Evolutionary conservation across 2,888 invertebrate genomes (phyloP).

Genomic region (Drosophila heteroneura): DNA sequence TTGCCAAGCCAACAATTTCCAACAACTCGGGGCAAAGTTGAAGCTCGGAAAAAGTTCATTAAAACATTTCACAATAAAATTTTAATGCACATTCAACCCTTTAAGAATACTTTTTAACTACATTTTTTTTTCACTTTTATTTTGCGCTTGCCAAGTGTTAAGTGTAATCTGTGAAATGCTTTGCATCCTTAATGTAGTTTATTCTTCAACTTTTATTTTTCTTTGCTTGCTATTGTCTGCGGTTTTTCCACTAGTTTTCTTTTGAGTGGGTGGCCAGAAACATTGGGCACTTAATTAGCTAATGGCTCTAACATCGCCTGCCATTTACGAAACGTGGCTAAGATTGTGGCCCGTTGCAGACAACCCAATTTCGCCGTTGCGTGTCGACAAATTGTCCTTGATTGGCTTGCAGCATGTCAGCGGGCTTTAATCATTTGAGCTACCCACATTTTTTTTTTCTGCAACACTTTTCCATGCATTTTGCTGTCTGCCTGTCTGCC

Average conservation of each 20-base stretch:
- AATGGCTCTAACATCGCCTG: slow-evolving; percentile 53
- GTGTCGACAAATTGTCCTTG: slow-evolving; percentile 54
- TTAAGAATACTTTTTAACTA: slow-evolving; percentile 23
- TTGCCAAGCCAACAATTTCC: background rate
- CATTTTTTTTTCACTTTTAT: background rate
- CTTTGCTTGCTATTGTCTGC: slow-evolving; percentile 42
- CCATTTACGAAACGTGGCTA: slow-evolving; percentile 54
- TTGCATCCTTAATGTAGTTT: slow-evolving; percentile 21
- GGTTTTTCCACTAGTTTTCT: slow-evolving; percentile 16
- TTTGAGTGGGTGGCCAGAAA: slow-evolving; percentile 17
- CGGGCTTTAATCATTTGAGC: slow-evolving; percentile 35
- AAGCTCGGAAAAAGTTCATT: slow-evolving; percentile 10
- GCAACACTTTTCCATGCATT: slow-evolving; percentile 20
- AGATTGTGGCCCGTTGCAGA: slow-evolving; percentile 14
- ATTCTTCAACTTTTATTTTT: slow-evolving; percentile 6
- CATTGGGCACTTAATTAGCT: slow-evolving; percentile 64
- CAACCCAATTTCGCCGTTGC: slow-evolving; percentile 50
- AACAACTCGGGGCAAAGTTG: slow-evolving; percentile 1
- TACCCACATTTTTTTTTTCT: slow-evolving; percentile 26
- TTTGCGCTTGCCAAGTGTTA: slow-evolving; percentile 17
- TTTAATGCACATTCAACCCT: slow-evolving; percentile 16
- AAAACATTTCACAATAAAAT: slow-evolving; percentile 26
- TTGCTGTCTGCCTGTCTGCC: background rate
- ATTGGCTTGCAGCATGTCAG: slow-evolving; percentile 56
- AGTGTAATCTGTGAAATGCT: slow-evolving; percentile 20